phyloP scores from a whole-genome alignment of 2,888 invertebrate species.

The Bimastos eiseni region DNA sequence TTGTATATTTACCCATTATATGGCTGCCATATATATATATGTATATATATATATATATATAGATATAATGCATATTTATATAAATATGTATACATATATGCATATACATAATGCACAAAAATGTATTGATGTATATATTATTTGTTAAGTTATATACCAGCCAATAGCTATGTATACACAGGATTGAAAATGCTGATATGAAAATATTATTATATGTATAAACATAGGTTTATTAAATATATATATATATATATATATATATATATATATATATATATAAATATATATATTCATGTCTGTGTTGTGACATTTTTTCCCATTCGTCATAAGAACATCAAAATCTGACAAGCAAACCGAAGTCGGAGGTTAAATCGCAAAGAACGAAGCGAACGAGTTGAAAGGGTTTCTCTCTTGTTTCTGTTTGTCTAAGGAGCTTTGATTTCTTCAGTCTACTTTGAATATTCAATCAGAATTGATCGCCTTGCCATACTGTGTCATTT shows the following conservation, averaged over 20 bases:
- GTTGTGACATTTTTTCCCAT: not conserved
- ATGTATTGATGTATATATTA: no score
- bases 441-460: not conserved
- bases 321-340: not conserved
- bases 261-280: no score
- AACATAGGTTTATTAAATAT: no score
- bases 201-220: no score
- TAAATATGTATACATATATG: not conserved
- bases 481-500: no score
- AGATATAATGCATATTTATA: not conserved
- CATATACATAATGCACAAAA: no score
- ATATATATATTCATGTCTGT: not conserved
- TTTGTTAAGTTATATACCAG: not conserved
- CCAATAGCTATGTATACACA: not conserved
- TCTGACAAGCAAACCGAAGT: not conserved
- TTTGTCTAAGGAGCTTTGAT: not conserved
- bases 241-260: not conserved
- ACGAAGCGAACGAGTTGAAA: no score
- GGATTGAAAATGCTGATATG: not conserved
- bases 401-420: no score
- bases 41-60: not conserved
- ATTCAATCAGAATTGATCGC: not conserved
- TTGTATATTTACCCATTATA: not conserved
- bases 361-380: no score
- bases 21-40: not conserved